phyloP scores from a whole-genome alignment of 2,113 vertebrate species.

The Platycercus adscitus region DNA sequence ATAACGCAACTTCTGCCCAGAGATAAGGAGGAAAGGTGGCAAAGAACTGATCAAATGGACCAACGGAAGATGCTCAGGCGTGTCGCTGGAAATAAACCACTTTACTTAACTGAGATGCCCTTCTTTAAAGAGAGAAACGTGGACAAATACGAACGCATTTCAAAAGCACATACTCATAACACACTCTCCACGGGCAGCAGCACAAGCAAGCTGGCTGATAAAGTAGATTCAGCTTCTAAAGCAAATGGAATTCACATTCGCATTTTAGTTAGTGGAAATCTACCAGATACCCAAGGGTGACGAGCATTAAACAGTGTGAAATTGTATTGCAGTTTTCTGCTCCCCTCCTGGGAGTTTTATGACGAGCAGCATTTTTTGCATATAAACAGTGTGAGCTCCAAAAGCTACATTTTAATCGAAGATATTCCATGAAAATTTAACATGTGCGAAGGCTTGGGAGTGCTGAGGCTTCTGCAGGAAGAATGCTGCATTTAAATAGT shows the following conservation, averaged over 20 bases:
- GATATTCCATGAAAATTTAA: slow-evolving; percentile 59
- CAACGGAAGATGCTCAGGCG: neutral
- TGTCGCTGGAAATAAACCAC: slow-evolving; percentile 1
- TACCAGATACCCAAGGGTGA: slow-evolving; percentile 66
- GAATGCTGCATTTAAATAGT: slow-evolving; percentile 28
- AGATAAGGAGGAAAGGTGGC: neutral
- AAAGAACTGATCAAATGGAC: neutral
- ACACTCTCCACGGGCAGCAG: slow-evolving; percentile 11
- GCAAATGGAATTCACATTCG: slow-evolving; percentile 56
- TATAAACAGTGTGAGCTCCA: slow-evolving; percentile 48
- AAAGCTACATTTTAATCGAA: slow-evolving; percentile 61
- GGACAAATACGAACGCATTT: slow-evolving; percentile 2
- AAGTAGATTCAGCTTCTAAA: slow-evolving; percentile 15
- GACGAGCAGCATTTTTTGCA: slow-evolving; percentile 44
- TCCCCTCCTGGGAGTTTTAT: slow-evolving; percentile 62
- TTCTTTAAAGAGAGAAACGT: neutral
- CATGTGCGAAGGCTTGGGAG: neutral
- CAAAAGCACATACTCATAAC: neutral
- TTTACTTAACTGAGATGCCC: neutral
- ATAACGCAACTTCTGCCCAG: neutral
- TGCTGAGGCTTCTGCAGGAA: neutral
- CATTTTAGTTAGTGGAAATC: slow-evolving; percentile 69
- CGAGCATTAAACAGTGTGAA: slow-evolving; percentile 71
- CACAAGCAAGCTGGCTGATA: slow-evolving; percentile 28
- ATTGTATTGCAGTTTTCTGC: slow-evolving; percentile 65